A percentile compares a stretch with the other conserved stretches of the same genome.
These are phyloP conservation scores for Rhinoptilus africanus DNA, from an alignment of 2,113 vertebrate species.

Conservation along the genomic window DNA sequence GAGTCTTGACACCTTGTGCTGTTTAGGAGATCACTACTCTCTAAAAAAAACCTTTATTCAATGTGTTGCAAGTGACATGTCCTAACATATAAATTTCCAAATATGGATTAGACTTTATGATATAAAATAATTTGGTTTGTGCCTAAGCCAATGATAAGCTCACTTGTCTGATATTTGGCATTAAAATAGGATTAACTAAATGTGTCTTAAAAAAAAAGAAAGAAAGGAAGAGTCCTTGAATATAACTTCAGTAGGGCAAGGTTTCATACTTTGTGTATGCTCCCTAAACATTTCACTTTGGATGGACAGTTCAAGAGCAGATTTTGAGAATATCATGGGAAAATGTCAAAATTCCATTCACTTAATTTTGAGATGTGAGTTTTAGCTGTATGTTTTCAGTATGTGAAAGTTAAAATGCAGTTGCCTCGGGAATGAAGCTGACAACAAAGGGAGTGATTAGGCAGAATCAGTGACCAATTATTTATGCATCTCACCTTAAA, in stretches of 20 bases:
- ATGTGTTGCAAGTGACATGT: neutral
- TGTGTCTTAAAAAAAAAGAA: neutral
- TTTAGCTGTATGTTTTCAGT: neutral
- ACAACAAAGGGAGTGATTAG: neutral
- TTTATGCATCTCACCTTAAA: neutral
- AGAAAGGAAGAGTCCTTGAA: neutral
- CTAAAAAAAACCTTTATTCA: neutral
- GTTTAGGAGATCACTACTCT: neutral
- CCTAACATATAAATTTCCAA: neutral
- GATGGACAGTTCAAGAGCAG: accelerated
- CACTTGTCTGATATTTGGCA: neutral
- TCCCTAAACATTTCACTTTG: neutral
- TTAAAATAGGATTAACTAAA: neutral
- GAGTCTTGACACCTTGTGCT: neutral
- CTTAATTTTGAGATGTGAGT: neutral
- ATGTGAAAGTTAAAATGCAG: neutral
- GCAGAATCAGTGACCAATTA: neutral
- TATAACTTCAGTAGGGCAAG: neutral
- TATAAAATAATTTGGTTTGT: neutral
- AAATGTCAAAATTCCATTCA: neutral
- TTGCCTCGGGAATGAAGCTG: neutral
- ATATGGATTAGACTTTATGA: neutral
- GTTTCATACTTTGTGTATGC: neutral
- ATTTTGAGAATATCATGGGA: neutral
- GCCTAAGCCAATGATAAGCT: neutral